Conservation (phyloP, 2,113 vertebrate genomes). For the Prunella fulvescens region DNA sequence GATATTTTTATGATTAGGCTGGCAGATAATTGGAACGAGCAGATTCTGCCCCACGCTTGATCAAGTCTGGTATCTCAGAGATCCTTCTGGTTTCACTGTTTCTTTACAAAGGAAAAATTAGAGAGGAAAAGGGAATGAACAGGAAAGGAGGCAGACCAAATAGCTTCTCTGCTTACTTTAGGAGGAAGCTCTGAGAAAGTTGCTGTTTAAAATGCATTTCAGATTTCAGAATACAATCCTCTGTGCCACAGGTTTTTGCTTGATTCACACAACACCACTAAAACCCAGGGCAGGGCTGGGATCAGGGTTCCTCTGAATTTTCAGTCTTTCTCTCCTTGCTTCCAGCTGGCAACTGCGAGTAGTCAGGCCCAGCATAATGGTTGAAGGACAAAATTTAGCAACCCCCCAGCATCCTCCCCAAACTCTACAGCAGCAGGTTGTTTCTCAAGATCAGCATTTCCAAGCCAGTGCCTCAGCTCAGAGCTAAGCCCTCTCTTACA, state of each 20-base stretch:
- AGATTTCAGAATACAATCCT: neutral
- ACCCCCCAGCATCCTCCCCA: neutral
- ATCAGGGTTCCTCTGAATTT: neutral
- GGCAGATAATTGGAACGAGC: conserved; percentile 78
- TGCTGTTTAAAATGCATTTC: conserved; percentile 9
- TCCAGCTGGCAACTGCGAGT: neutral
- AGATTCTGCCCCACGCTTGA: conserved; percentile 73
- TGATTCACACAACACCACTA: neutral
- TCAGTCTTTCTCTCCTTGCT: neutral
- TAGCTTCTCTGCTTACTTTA: neutral
- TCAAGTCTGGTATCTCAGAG: conserved; percentile 69
- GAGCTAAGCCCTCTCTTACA: neutral
- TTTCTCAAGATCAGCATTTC: neutral
- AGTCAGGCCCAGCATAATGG: neutral
- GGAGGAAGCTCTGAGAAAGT: neutral
- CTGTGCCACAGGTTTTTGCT: neutral
- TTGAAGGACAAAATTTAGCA: neutral
- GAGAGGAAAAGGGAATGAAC: neutral
- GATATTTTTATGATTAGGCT: conserved; percentile 78
- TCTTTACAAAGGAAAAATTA: neutral
- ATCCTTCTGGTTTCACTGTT: conserved; percentile 55
- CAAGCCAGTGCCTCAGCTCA: neutral
- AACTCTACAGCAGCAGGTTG: neutral
- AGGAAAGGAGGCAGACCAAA: neutral
- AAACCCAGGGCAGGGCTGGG: neutral